Percentiles rank a stretch among this genome's conserved stretches.
These are phyloP conservation scores for Pithys albifrons DNA, from an alignment of 2,113 vertebrate species.

Conservation along the genomic window DNA sequence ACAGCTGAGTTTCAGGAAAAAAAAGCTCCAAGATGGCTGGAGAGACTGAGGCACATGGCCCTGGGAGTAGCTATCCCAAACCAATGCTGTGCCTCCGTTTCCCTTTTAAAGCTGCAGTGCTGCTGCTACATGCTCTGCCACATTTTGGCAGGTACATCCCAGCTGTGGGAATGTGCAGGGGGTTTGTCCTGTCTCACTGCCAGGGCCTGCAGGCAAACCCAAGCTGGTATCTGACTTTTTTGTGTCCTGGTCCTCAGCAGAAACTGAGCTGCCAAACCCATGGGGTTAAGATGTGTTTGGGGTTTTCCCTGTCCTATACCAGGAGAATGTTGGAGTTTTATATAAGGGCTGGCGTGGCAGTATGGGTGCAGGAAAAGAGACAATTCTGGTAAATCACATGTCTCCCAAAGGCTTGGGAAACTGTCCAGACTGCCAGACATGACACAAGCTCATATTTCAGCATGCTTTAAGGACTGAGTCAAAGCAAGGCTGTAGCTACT, in stretches of 20 bases:
- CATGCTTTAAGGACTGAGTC: background rate
- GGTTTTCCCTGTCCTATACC: background rate
- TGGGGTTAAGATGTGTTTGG: background rate
- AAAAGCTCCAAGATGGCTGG: background rate
- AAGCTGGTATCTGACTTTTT: rapidly evolving
- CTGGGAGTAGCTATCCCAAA: background rate
- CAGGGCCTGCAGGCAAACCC: background rate
- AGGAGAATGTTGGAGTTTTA: background rate
- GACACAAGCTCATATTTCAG: background rate
- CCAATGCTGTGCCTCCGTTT: background rate
- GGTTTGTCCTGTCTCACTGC: background rate
- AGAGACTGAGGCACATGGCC: background rate
- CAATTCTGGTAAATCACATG: background rate
- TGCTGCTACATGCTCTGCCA: background rate
- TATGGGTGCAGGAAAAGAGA: background rate
- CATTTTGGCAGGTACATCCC: rapidly evolving
- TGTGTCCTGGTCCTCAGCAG: background rate
- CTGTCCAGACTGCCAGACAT: background rate
- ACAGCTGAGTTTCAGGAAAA: background rate
- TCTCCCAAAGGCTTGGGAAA: background rate
- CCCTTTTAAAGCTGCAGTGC: background rate
- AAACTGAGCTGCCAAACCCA: background rate
- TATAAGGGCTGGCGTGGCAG: background rate
- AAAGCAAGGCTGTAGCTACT: background rate
- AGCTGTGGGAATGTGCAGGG: background rate